Conservation (phyloP, 1,140 invertebrate species). For the Pygmarrhopalites habei region DNA sequence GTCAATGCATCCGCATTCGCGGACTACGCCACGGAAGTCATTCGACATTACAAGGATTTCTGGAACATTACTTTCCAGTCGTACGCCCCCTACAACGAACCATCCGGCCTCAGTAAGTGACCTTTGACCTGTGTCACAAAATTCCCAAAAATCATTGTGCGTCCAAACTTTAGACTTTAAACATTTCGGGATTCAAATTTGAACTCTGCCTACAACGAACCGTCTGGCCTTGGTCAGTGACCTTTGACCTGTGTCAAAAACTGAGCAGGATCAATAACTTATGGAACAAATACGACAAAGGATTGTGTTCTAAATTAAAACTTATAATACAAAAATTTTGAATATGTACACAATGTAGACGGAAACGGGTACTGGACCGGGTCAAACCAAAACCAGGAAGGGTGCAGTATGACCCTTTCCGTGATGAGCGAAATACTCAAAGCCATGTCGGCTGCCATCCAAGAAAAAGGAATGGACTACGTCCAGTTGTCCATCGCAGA, state of each 20-base stretch:
- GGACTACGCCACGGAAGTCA: conserved; percentile 25
- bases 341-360: too few relatives aligned
- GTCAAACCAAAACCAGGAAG: conserved; percentile 18
- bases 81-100: conserved; percentile 30
- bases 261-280: too few relatives aligned
- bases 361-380: conserved; percentile 29
- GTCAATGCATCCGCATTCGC: conserved; percentile 20
- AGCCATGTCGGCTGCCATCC: conserved; percentile 19
- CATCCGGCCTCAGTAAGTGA: conserved; percentile 15
- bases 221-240: too few relatives aligned
- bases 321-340: too few relatives aligned
- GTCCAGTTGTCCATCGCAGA: conserved; percentile 21
- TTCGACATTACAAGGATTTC: conserved; percentile 17
- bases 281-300: too few relatives aligned
- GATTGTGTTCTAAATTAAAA: too few relatives aligned
- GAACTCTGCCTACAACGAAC: too few relatives aligned
- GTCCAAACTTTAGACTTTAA: too few relatives aligned
- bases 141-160: too few relatives aligned
- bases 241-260: too few relatives aligned
- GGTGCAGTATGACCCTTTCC: conserved; percentile 24
- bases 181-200: too few relatives aligned
- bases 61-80: conserved; percentile 20
- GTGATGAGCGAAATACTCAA: neutral
- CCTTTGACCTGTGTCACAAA: too few relatives aligned
- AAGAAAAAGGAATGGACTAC: conserved; percentile 15